These are phyloP conservation scores for Ptychodera flava DNA, from an alignment of 35 echinoderm and acorn worm genomes.

Conservation along the genomic window DNA sequence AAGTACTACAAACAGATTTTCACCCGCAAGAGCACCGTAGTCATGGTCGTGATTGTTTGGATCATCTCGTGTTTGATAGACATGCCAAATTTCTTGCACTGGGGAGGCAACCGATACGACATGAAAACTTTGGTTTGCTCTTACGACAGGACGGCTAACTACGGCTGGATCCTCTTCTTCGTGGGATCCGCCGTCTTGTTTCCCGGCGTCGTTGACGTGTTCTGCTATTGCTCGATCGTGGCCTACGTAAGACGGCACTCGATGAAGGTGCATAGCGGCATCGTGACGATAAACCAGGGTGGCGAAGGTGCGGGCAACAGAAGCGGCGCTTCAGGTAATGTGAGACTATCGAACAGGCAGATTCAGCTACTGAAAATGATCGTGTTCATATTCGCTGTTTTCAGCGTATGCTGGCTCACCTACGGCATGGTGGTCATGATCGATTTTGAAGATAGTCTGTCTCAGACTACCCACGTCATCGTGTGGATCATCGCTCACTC, in stretches of 20 bases:
- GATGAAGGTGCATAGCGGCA: neutral
- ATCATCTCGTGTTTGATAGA: conserved; percentile 59
- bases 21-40: conserved; percentile 37
- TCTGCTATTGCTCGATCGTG: conserved; percentile 47
- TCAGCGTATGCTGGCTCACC: conserved; percentile 62
- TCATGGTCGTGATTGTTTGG: conserved; percentile 54
- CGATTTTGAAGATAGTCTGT: conserved; percentile 22
- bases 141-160: conserved; percentile 67
- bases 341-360: neutral
- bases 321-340: neutral
- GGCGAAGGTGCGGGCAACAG: neutral
- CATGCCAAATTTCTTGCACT: conserved; percentile 64
- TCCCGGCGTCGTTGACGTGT: conserved; percentile 45
- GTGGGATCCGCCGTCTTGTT: conserved; percentile 36
- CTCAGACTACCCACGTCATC: conserved; percentile 36
- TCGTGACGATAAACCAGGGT: too few relatives aligned
- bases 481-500: conserved; percentile 52
- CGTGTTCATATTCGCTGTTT: conserved; percentile 52
- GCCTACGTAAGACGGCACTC: neutral
- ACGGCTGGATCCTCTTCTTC: conserved; percentile 72
- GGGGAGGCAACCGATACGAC: conserved; percentile 75
- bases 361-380: conserved; percentile 42
- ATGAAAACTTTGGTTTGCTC: conserved; percentile 59
- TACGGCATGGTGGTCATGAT: conserved; percentile 56
- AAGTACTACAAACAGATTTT: conserved; percentile 47